These are phyloP conservation scores for Paracanthobrama guichenoti DNA, from an alignment of 2,113 vertebrate genomes.

Conservation along the genomic window DNA sequence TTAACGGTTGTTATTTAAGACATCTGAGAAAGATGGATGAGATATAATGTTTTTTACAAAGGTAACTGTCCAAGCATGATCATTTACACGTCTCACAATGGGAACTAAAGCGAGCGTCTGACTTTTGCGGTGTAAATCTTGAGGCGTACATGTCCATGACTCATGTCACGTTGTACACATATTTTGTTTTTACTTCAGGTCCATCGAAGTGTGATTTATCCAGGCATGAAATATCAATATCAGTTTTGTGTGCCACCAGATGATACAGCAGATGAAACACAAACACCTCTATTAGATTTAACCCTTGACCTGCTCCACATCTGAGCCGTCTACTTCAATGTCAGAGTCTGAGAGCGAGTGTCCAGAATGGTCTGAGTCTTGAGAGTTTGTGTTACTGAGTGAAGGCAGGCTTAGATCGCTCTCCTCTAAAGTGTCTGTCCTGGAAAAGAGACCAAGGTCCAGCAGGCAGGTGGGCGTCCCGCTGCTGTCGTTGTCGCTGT, in stretches of 20 bases:
- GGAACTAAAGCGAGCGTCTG: neutral
- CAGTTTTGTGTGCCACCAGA: neutral
- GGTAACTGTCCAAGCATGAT: neutral
- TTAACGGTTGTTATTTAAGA: neutral
- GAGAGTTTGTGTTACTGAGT: slow-evolving; percentile 70
- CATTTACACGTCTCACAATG: neutral
- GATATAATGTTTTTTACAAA: neutral
- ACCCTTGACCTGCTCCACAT: slow-evolving; percentile 86
- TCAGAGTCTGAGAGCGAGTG: slow-evolving; percentile 92
- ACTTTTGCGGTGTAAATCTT: slow-evolving; percentile 1
- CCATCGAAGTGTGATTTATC: slow-evolving; percentile 5
- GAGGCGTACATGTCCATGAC: neutral
- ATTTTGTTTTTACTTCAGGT: neutral
- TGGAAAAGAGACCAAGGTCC: slow-evolving; percentile 91
- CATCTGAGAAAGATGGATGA: neutral
- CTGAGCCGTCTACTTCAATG: slow-evolving; percentile 87
- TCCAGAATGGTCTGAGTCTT: slow-evolving; percentile 86
- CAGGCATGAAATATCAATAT: neutral
- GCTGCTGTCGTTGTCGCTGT: slow-evolving; percentile 85
- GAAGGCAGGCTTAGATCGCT: slow-evolving; percentile 80
- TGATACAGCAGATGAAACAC: neutral
- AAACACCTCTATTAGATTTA: slow-evolving; percentile 47
- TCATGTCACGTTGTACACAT: neutral
- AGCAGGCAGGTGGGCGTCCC: slow-evolving; percentile 66
- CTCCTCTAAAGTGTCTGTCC: slow-evolving; percentile 92